These are phyloP conservation scores for Byasa hedistus DNA, from an alignment of 2,888 invertebrate genomes.

Conservation along the genomic window DNA sequence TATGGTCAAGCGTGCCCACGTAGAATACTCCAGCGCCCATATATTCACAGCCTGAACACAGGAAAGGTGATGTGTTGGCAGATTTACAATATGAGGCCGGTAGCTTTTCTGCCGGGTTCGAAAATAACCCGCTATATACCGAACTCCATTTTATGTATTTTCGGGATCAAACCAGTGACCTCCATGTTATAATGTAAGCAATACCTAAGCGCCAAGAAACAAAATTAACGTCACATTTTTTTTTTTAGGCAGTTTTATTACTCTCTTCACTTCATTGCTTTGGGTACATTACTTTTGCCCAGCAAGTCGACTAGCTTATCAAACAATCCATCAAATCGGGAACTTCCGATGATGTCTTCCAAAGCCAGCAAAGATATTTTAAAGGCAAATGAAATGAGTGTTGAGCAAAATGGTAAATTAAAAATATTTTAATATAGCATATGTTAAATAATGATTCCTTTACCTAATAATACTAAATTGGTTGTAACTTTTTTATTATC, in stretches of 20 bases:
- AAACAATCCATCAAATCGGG: slow-evolving; percentile 36
- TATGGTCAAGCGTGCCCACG: no score
- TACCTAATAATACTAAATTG: not conserved
- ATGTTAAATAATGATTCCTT: not conserved
- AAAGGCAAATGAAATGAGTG: slow-evolving; percentile 38
- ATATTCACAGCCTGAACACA: no score
- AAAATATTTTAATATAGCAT: slow-evolving; percentile 48
- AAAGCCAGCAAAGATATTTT: slow-evolving; percentile 38
- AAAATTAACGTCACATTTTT: not conserved
- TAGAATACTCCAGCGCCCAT: no score
- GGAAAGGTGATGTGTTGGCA: no score
- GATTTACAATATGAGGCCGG: no score
- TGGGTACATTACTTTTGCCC: slow-evolving; percentile 70
- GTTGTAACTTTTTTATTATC: not conserved
- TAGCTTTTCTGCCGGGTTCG: no score
- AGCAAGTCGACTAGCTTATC: slow-evolving; percentile 39
- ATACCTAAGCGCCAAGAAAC: no score
- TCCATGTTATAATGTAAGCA: no score
- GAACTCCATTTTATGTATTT: no score
- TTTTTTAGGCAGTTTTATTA: slow-evolving; percentile 79
- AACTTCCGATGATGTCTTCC: slow-evolving; percentile 46
- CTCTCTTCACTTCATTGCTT: slow-evolving; percentile 72
- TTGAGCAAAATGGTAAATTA: slow-evolving; percentile 58
- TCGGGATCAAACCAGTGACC: no score
- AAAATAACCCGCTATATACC: no score